Base-by-base conservation (phyloP, 2,113 vertebrate species). In the Orientallactaga bullata region DNA sequence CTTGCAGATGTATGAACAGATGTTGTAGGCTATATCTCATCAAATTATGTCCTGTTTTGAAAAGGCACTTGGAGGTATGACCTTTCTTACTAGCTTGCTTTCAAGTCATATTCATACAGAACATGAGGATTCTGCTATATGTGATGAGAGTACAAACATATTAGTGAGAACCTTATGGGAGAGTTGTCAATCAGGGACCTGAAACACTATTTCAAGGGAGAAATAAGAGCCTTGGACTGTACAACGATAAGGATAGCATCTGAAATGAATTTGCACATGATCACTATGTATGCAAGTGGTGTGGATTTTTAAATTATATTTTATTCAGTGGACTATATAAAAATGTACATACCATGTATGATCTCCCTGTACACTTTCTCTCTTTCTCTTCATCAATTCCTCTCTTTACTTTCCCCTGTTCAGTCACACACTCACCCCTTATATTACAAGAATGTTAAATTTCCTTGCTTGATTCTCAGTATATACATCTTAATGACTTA, bases 51-150 rank as follows among this genome's bases (percentile, higher is more conserved):
- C 35, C 24, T 65, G 65, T 32, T 35, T 71, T 85, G 28, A 93
- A 94, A 87, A 88, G 17, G 17, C 26, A 81, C 60, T 88, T 21
- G 18, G 18, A 63, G 58, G 21, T 47, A 30, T 83, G 66, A 58
- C 42, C 30, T 92, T 90, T 90, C 79, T 93, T 18, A 77, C 35
- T 72, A n/a, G 6, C 32, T 63, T 60, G 4, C 5, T 79, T 93
- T 65, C 61, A 60, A 89, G 24, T 86, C 23, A 90, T 5, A 13
- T 66, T 73, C 83, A 20, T 58, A 63, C 9, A 68, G 24, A 51
- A 89, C 95, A 58, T 3, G 24, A 30, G 32, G 12, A 10, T 4
- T 89, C 80, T 91, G 4, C 18, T 84, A 12, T 58, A 4, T 37
- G 47, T 66, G 79, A 79, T 81, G 3, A 11, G 12, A 30, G 68